Percentiles rank a stretch among this genome's conserved stretches.
These are phyloP conservation scores for Upupa epops DNA, from an alignment of 2,113 vertebrate species.

Conservation along the genomic window DNA sequence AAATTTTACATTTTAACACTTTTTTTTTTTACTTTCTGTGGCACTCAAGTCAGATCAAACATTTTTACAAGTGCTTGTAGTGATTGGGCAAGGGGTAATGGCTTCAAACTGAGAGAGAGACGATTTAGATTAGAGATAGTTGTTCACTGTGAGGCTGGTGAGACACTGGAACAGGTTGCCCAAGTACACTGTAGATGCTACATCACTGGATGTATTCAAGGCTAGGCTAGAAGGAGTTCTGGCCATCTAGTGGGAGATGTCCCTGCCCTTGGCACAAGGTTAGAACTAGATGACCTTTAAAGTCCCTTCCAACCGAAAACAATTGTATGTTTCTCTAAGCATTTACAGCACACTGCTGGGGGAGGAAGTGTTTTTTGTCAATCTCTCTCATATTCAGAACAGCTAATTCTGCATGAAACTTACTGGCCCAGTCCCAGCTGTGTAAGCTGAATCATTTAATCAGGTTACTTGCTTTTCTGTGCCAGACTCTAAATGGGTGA, in stretches of 20 bases:
- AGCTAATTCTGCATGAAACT: background rate
- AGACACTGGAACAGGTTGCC: too few relatives aligned
- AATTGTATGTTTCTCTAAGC: background rate
- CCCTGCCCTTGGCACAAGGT: too few relatives aligned
- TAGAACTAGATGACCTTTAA: too few relatives aligned
- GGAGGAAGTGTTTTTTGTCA: background rate
- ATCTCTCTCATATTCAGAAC: background rate
- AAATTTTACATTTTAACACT: background rate
- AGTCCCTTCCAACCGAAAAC: background rate
- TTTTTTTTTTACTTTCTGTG: background rate
- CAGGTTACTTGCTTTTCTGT: background rate
- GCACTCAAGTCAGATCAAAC: background rate
- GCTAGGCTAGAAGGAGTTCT: too few relatives aligned
- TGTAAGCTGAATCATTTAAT: background rate
- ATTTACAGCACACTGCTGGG: background rate
- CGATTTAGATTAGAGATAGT: too few relatives aligned
- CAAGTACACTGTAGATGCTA: too few relatives aligned
- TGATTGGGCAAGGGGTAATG: too few relatives aligned
- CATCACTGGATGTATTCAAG: too few relatives aligned
- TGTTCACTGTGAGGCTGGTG: too few relatives aligned
- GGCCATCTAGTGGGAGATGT: too few relatives aligned
- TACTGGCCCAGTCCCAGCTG: background rate
- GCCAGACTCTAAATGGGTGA: background rate
- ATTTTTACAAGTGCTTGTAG: too few relatives aligned
- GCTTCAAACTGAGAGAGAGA: too few relatives aligned